A percentile compares a stretch with the other conserved stretches of the same genome.
These are phyloP conservation scores for Acanthosepion lycidas DNA, from an alignment of 2,888 invertebrate genomes.

Conservation along the genomic window DNA sequence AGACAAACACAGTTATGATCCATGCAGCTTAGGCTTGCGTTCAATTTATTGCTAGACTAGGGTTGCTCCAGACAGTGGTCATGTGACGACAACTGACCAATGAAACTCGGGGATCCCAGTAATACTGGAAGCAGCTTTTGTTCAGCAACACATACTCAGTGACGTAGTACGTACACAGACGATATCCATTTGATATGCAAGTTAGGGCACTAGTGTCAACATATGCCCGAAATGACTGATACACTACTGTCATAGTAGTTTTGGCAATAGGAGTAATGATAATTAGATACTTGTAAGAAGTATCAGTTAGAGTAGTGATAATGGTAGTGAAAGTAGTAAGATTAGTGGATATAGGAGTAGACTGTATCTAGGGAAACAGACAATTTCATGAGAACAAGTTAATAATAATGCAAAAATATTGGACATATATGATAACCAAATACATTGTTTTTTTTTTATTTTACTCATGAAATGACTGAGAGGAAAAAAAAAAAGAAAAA, in stretches of 20 bases:
- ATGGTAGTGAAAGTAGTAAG: not conserved
- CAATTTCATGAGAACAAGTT: constrained; percentile 38
- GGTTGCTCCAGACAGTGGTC: constrained; percentile 45
- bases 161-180: constrained; percentile 44
- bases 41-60: constrained; percentile 47
- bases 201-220: not conserved
- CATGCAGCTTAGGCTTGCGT: constrained; percentile 47
- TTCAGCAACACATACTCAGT: constrained; percentile 47
- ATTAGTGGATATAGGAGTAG: not conserved
- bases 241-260: constrained; percentile 23
- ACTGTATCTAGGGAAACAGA: not conserved
- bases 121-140: constrained; percentile 45
- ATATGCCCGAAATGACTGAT: not conserved
- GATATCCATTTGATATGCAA: constrained; percentile 46
- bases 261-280: not conserved
- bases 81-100: constrained; percentile 44
- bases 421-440: not conserved
- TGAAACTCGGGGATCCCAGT: constrained; percentile 44
- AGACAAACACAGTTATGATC: constrained; percentile 41
- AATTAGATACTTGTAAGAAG: not conserved
- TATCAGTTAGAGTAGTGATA: not conserved
- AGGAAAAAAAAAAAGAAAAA: not conserved
- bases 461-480: constrained; percentile 39
- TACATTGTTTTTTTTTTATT: not conserved
- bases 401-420: constrained; percentile 36